phyloP scores from a whole-genome alignment of 2,113 vertebrate species.

The Chaenocephalus aceratus region DNA sequence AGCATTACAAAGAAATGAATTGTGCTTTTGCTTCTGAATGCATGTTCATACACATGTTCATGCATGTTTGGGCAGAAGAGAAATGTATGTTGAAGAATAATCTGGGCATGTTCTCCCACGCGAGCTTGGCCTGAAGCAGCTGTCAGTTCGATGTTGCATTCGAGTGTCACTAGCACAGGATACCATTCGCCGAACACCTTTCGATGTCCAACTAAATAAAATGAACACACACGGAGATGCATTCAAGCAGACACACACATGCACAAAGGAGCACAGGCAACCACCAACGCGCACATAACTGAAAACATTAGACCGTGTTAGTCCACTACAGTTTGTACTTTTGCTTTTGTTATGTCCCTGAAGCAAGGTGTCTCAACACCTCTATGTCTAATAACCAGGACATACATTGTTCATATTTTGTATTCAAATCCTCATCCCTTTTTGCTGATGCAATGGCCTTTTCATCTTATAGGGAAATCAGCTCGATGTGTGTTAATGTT shows the following conservation, averaged over 20 bases:
- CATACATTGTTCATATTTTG: conserved; percentile 16
- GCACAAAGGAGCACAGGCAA: background rate
- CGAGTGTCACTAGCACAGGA: background rate
- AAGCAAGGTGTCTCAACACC: conserved; percentile 17
- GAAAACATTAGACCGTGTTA: background rate
- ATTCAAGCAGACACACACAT: background rate
- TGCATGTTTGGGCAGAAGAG: background rate
- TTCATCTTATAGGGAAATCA: conserved; percentile 1
- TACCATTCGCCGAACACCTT: conserved; percentile 10
- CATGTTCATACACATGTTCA: conserved; percentile 9
- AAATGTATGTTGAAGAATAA: conserved; percentile 12
- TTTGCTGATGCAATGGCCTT: conserved; percentile 6
- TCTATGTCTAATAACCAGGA: conserved; percentile 26
- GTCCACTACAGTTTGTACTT: conserved; percentile 36
- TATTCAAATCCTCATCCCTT: conserved; percentile 28
- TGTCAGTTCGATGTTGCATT: conserved; percentile 27
- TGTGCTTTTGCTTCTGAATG: background rate
- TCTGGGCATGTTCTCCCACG: conserved; percentile 15
- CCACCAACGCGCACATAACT: background rate
- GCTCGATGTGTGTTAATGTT: background rate
- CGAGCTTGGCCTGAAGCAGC: conserved; percentile 7
- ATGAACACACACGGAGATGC: background rate
- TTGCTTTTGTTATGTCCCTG: conserved; percentile 14
- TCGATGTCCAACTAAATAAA: background rate
- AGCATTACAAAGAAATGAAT: background rate